phyloP scores from a whole-genome alignment of 2,797 vertebrate genomes.

The Acanthurus leucopareius region DNA sequence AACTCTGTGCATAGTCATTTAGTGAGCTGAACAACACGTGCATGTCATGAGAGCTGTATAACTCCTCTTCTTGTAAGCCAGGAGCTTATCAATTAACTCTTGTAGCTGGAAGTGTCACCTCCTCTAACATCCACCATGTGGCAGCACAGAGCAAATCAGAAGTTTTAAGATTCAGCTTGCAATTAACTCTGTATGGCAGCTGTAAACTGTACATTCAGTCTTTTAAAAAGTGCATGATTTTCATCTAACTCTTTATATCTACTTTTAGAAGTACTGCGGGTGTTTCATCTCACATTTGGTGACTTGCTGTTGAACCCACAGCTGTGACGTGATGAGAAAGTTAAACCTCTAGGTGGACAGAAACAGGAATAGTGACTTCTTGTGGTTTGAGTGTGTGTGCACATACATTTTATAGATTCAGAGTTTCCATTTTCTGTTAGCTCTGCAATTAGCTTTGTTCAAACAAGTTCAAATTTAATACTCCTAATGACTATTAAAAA shows the following conservation, averaged over 20 bases:
- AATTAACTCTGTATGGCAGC: background rate
- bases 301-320: background rate
- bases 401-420: background rate
- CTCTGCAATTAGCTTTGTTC: background rate
- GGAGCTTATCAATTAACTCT: too few relatives aligned
- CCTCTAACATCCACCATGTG: constrained; percentile 48
- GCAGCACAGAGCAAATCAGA: constrained; percentile 54
- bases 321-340: constrained; percentile 9
- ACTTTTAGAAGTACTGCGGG: background rate
- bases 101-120: background rate
- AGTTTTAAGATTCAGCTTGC: background rate
- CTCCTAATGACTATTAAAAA: background rate
- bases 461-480: background rate
- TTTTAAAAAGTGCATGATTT: background rate
- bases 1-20: too few relatives aligned
- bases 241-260: background rate
- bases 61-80: too few relatives aligned
- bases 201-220: background rate
- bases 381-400: background rate
- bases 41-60: too few relatives aligned
- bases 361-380: constrained; percentile 11
- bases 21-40: too few relatives aligned
- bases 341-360: background rate
- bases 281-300: background rate
- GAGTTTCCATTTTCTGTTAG: background rate